Evolutionary conservation across 2,797 vertebrate species (phyloP).

Genomic region (Amphiprion clarkii): DNA sequence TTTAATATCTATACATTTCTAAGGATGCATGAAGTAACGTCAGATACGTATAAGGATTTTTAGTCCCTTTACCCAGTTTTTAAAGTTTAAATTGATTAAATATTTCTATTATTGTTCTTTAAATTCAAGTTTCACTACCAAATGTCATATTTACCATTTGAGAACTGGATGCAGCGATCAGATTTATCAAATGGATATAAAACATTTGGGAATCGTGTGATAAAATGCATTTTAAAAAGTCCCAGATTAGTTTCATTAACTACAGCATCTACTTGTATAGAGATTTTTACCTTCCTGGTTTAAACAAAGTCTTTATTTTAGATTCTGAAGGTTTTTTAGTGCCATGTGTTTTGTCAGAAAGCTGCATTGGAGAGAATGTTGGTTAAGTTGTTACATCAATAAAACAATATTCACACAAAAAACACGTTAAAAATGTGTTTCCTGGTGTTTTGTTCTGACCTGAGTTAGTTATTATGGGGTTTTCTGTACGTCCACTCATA

Average conservation of each 20-base stretch:
- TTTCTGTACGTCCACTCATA: no score
- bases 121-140: no score
- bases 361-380: slow-evolving; percentile 65
- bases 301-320: slow-evolving; percentile 62
- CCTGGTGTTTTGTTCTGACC: background rate
- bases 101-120: background rate
- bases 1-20: no score
- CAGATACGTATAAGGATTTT: no score
- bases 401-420: slow-evolving; percentile 63
- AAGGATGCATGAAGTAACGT: no score
- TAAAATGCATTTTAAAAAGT: slow-evolving; percentile 39
- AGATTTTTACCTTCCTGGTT: slow-evolving; percentile 63
- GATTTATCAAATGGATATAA: slow-evolving; percentile 30
- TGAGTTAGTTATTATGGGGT: background rate
- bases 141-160: no score
- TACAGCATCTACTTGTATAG: slow-evolving; percentile 39
- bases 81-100: no score
- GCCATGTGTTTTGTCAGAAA: slow-evolving; percentile 64
- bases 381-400: slow-evolving; percentile 69
- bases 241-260: slow-evolving; percentile 40
- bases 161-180: background rate
- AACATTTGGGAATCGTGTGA: slow-evolving; percentile 52
- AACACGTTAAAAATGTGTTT: background rate
- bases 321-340: slow-evolving; percentile 49
- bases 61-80: no score